Evolutionary conservation across 2,888 invertebrate species (phyloP), one percentile per base, ranked within the genome.

Genomic region (Lepetodrilus schrolli): DNA sequence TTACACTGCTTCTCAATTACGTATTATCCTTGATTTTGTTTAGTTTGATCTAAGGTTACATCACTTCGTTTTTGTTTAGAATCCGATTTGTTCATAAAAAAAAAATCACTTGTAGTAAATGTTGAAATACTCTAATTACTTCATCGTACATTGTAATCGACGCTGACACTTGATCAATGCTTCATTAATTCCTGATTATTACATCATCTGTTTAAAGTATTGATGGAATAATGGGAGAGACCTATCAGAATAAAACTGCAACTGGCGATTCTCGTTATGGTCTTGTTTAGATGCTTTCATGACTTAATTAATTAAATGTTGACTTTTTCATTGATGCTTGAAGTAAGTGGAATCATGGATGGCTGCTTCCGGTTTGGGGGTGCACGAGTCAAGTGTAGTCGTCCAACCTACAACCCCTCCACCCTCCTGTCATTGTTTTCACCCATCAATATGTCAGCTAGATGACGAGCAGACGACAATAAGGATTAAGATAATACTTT

Each of bases 391-490:
- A 58, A 58, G 58, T 58, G 30, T 13, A 26, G 10, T 58, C 58
- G 58, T 17, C 58, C 58, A n/a, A 58, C 58, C 58, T 34, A 26
- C 34, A 26, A 58, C 58, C 58, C 58, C 58, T 30, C 17, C n/a
- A 34, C n/a, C 23, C 5, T 7, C 34, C 26, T 17, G n/a, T n/a
- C n/a, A 58, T 58, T 58, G 58, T 58, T 13, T 30, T 30, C 58
- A 7, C 30, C 58, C 58, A 58, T 13, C 23, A 26, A 17, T 17
- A 26, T 58, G 30, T 26, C 30, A 30, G 58, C 17, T 13, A 30
- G 30, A 30, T n/a, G 58, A 58, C 26, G 30, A 58, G 34, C 58
- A 34, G 34, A 58, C 58, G 58, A 58, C 58, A 58, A 58, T 58
- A 34, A 2, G 34, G 58, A 58, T 58, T 58, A 58, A 30, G 34